Conservation (phyloP, 2,797 vertebrate species). For the Crocodylus rhombifer region DNA sequence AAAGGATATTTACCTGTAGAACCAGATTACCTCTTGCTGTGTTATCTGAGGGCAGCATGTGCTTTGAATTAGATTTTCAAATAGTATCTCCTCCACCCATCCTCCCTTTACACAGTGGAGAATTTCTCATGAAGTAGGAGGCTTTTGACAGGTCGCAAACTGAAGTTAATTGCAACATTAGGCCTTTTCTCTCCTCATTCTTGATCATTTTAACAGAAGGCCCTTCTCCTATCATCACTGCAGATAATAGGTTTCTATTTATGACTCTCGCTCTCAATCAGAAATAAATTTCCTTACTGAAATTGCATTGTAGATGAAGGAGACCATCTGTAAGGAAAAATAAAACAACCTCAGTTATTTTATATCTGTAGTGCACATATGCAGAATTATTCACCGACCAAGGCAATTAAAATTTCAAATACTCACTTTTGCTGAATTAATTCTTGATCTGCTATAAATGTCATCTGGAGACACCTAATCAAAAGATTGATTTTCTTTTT, state of each 20-base stretch:
- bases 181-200: not conserved
- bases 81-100: not conserved
- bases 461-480: not conserved
- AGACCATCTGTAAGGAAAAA: not conserved
- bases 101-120: not conserved
- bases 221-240: not conserved
- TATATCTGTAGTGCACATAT: not conserved
- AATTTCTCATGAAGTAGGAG: not conserved
- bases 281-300: not conserved
- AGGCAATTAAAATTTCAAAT: conserved; percentile 21
- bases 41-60: conserved; percentile 48
- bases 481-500: not conserved
- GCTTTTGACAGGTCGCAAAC: not conserved
- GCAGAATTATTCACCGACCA: not conserved
- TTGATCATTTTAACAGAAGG: not conserved
- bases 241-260: conserved; percentile 25
- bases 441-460: not conserved
- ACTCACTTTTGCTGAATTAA: not conserved
- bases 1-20: conserved; percentile 52
- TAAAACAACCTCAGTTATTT: not conserved
- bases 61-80: conserved; percentile 51
- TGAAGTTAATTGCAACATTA: not conserved
- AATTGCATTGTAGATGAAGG: not conserved
- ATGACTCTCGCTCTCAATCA: not conserved
- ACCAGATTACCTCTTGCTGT: conserved; percentile 35